Conservation (phyloP, 1,140 invertebrate species). For the Brachionus calyciflorus region DNA sequence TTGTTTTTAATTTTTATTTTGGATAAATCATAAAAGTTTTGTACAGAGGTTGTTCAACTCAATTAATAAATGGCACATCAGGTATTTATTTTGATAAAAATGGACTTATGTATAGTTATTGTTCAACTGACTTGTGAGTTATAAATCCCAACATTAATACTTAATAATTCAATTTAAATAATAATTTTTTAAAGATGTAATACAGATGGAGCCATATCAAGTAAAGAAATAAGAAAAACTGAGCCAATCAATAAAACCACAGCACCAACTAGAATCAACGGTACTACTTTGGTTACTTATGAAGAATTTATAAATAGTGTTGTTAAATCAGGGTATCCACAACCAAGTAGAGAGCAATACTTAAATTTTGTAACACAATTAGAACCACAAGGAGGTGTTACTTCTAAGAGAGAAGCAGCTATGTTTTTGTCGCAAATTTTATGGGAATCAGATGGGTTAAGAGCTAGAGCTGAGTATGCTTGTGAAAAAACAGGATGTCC, state of each 20-base stretch:
- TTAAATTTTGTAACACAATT: slow-evolving; percentile 39
- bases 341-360: slow-evolving; percentile 12
- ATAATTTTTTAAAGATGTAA: not conserved
- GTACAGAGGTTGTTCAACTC: slow-evolving; percentile 29
- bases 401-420: slow-evolving; percentile 36
- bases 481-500: not conserved
- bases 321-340: not conserved
- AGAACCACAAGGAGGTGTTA: slow-evolving; percentile 33
- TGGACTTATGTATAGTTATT: slow-evolving; percentile 34
- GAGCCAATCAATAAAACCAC: not conserved
- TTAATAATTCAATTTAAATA: not conserved
- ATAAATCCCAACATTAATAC: not conserved
- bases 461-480: slow-evolving; percentile 22
- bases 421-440: slow-evolving; percentile 46
- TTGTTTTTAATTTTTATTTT: not conserved
- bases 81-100: slow-evolving; percentile 30
- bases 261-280: not conserved
- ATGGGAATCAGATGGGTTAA: slow-evolving; percentile 44
- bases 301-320: not conserved
- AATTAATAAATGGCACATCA: slow-evolving; percentile 5
- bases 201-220: not conserved
- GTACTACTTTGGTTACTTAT: not conserved
- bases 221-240: not conserved
- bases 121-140: slow-evolving; percentile 15
- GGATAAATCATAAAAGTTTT: too few species aligned